A percentile compares a stretch with the other conserved stretches of the same genome.
These are phyloP conservation scores for Idaea dimidiata DNA, from an alignment of 2,888 invertebrate species.

Conservation along the genomic window DNA sequence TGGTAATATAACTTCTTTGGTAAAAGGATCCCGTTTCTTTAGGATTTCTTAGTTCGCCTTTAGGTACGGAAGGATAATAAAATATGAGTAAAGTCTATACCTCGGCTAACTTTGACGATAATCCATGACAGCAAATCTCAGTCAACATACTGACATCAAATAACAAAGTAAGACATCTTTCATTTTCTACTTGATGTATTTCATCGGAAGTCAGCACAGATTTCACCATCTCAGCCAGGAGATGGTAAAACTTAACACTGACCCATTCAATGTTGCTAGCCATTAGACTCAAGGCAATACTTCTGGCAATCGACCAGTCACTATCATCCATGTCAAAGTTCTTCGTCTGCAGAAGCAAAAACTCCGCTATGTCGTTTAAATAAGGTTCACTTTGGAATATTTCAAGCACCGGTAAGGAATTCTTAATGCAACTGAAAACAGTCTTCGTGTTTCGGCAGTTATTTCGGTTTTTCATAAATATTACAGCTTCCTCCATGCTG, in stretches of 20 bases:
- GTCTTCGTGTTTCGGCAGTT: constrained; percentile 45
- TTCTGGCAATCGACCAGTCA: constrained; percentile 59
- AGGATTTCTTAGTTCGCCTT: too few relatives aligned
- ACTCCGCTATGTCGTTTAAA: constrained; percentile 67
- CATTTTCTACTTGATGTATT: constrained; percentile 55
- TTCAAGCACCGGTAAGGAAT: constrained; percentile 79
- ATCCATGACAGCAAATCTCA: constrained; percentile 84
- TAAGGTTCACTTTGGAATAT: constrained; percentile 80
- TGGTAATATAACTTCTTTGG: too few relatives aligned
- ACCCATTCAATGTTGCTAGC: constrained; percentile 80
- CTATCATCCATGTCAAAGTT: constrained; percentile 54
- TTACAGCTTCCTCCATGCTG: constrained; percentile 62
- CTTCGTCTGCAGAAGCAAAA: constrained; percentile 54
- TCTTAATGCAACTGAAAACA: constrained; percentile 70
- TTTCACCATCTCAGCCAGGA: constrained; percentile 76
- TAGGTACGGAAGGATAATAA: too few relatives aligned
- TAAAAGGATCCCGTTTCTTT: too few relatives aligned
- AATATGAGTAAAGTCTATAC: constrained; percentile 27
- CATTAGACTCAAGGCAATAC: constrained; percentile 77
- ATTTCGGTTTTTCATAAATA: constrained; percentile 59
- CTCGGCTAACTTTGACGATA: constrained; percentile 61
- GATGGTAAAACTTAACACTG: constrained; percentile 75
- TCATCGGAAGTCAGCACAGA: constrained; percentile 78
- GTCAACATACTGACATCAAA: constrained; percentile 80
- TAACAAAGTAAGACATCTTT: constrained; percentile 77